Evolutionary conservation across 2,888 invertebrate species (phyloP), one percentile per base, ranked within the genome.

Genomic region (Dasysyrphus albostriatus): DNA sequence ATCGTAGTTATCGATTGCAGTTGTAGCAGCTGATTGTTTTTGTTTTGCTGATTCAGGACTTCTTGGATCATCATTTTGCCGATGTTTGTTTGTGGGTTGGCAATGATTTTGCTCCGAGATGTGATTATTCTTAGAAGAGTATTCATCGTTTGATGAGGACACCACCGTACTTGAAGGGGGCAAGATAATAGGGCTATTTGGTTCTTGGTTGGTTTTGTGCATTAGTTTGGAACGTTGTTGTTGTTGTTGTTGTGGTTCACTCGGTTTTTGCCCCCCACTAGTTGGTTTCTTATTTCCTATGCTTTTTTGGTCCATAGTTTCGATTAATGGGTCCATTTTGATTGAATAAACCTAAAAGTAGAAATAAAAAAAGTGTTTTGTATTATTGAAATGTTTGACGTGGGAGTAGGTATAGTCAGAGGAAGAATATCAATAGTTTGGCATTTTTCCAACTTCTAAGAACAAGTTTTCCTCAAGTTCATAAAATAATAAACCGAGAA

Each of bases 231-330:
- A 24, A 24, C 24, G 70, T 39, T 47, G 63, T 63, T 81, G 81
- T 29, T 54, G 24, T 65, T 85, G 70, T 39, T 47, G 63, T 63
- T 81, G 81, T 29, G 29, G 24, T 65, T 85, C 81, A 19, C 32
- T 83, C 70, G 74, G 19, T 58, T 42, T 81, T 69, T 81, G 85
- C 34, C 77, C 77, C 32, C 77, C 81, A 29, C 74, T 59, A 19
- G 77, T 61, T 70, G 74, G 3, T 70, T 85, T 84, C 51, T 77
- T 85, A 59, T 77, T 85, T 56, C 51, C 81, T 85, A 85, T 74
- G 72, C 85, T 81, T 81, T 81, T 81, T 81, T 85, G 85, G 85
- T 85, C 85, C 85, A 81, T 81, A 51, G 85, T 85, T 85, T 77
- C 81, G 73, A 85, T 77, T 78, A 85, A 73, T 81, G 85, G 85